A percentile compares a stretch with the other conserved stretches of the same genome.
These are phyloP conservation scores for Discoglossus pictus DNA, from an alignment of 2,797 vertebrate species.

Conservation along the genomic window DNA sequence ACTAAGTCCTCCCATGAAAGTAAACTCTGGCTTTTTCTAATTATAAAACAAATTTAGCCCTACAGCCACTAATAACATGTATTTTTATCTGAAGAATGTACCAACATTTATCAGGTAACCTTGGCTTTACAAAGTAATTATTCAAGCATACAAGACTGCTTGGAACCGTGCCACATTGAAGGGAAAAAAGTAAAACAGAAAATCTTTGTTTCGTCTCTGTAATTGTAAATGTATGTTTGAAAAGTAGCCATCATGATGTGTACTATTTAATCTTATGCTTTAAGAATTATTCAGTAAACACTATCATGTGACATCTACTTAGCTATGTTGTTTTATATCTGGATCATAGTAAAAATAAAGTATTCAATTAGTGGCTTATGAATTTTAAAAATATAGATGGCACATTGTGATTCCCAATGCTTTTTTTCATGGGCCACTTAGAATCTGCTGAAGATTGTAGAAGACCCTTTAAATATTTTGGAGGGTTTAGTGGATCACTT, in stretches of 20 bases:
- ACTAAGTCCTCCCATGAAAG: slow-evolving; percentile 46
- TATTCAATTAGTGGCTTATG: no score
- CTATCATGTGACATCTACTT: no score
- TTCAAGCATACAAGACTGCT: slow-evolving; percentile 48
- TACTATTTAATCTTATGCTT: slow-evolving; percentile 35
- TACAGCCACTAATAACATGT: slow-evolving; percentile 44
- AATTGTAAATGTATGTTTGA: slow-evolving; percentile 41
- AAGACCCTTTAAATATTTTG: no score
- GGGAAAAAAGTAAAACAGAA: slow-evolving; percentile 41
- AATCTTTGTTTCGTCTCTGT: slow-evolving; percentile 47
- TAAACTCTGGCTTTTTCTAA: slow-evolving; percentile 43
- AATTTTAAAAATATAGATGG: no score
- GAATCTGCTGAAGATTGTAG: no score
- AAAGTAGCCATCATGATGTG: slow-evolving; percentile 23
- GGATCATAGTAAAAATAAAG: no score
- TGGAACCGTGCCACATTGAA: slow-evolving; percentile 43
- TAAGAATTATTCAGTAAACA: no score
- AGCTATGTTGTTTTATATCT: no score
- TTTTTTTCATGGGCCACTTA: no score
- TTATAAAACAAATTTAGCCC: slow-evolving; percentile 47
- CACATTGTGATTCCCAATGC: no score
- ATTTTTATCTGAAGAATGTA: slow-evolving; percentile 51
- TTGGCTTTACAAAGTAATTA: slow-evolving; percentile 51
- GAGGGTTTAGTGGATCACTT: no score
- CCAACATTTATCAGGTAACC: slow-evolving; percentile 51